Percentiles rank a stretch among this genome's conserved stretches.
These are phyloP conservation scores for Platycheirus albimanus DNA, from an alignment of 2,888 invertebrate genomes.

Conservation along the genomic window DNA sequence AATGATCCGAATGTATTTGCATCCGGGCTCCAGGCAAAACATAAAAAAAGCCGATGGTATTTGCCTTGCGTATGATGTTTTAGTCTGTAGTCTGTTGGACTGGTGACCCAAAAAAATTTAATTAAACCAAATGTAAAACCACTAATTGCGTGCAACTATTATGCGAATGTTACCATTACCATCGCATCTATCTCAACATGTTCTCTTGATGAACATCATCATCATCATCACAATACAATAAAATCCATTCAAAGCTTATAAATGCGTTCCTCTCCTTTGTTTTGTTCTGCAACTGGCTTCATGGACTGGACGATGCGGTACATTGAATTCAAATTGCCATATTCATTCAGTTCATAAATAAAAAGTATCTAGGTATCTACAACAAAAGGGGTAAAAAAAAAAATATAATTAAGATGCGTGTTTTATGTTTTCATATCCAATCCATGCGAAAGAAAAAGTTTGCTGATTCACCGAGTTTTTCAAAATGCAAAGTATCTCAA, in stretches of 20 bases:
- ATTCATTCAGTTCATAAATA: constrained; percentile 14
- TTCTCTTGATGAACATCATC: neutral
- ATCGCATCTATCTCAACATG: constrained; percentile 4
- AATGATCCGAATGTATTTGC: constrained; percentile 25
- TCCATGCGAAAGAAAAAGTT: constrained; percentile 29
- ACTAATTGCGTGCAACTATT: constrained; percentile 65
- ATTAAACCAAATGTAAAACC: constrained; percentile 65
- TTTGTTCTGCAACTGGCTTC: neutral
- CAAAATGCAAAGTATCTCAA: neutral
- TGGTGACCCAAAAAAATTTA: constrained; percentile 69
- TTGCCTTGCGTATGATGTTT: neutral
- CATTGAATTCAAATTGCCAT: constrained; percentile 65
- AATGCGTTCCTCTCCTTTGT: constrained; percentile 29
- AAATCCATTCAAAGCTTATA: constrained; percentile 43
- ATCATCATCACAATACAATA: constrained; percentile 33
- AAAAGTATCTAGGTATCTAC: neutral
- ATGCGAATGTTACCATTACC: constrained; percentile 39
- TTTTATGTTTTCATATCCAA: too few species aligned
- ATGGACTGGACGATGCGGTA: constrained; percentile 47
- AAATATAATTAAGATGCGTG: constrained; percentile 8
- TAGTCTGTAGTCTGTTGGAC: constrained; percentile 40
- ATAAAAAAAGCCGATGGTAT: neutral
- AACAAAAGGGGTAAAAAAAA: neutral
- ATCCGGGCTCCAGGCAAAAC: constrained; percentile 5
- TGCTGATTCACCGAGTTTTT: constrained; percentile 25